Conservation (phyloP, 2,888 invertebrate species). For the Allolobophora icterica region DNA sequence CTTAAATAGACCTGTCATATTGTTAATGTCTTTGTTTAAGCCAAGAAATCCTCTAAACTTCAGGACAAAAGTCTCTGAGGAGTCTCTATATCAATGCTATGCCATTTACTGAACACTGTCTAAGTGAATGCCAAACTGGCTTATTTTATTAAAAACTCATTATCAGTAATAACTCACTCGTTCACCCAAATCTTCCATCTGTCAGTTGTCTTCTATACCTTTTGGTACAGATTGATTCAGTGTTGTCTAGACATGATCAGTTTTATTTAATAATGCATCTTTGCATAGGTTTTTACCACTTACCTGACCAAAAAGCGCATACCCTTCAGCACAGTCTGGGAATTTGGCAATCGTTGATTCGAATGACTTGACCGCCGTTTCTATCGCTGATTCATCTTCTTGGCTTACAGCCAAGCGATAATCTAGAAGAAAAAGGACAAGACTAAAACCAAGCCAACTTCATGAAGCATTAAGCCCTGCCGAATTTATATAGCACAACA, state of each 20-base stretch:
- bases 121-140: neutral
- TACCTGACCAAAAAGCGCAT: conserved; percentile 85
- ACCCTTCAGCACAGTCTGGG: conserved; percentile 84
- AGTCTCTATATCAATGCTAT: neutral
- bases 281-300: neutral
- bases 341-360: conserved; percentile 79
- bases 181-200: neutral
- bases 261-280: neutral
- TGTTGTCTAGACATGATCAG: neutral
- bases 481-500: neutral
- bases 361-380: conserved; percentile 73
- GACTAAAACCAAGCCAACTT: neutral
- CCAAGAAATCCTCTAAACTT: neutral
- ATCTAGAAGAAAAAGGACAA: conserved; percentile 40
- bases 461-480: neutral
- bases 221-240: neutral
- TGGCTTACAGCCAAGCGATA: conserved; percentile 74
- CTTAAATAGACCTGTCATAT: neutral
- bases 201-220: neutral
- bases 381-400: conserved; percentile 57
- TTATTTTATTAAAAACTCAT: neutral
- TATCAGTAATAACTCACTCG: neutral
- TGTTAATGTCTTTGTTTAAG: neutral
- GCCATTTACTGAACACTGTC: neutral
- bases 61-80: too few species aligned